Base-by-base conservation (phyloP, 2,797 vertebrate genomes). In the Eulemur coronatus region DNA sequence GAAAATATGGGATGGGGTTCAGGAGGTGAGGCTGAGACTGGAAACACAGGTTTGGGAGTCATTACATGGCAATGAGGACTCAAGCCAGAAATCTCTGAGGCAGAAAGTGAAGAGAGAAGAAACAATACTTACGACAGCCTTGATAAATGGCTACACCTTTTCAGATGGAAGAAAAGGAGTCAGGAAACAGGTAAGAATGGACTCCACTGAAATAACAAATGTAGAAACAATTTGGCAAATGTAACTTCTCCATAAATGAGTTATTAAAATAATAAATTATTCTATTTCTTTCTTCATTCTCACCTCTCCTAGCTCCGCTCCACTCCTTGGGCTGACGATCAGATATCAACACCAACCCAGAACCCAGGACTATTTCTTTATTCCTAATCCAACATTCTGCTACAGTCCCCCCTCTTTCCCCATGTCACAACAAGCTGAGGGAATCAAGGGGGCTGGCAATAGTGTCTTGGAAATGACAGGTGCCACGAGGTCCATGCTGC, bases 241-340 rank as follows among this genome's bases (percentile, higher is more conserved):
- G 79, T 94, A 91, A 57, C 79, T 55, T 76, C 35, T 87, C 96
- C 13, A 92, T 52, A 90, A 92, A 92, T 55, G 43, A 95, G 33
- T 92, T 75, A 84, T 57, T 89, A 73, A 69, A 72, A 88, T 79
- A 95, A 86, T 84, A 95, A 91, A 79, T 67, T 80, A 52, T 8
- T 82, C 41, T 52, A 79, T 75, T 57, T 85, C 38, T 90, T 89
- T 55, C 67, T 81, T 93, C 33, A 69, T 76, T 59, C 41, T 67
- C 65, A 28, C 33, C 17, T 55, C 22, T 76, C 69, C 67, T 22
- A 87, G 55, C 3, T 79, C 50, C 55, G 92, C 46, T 63, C 55
- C 28, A 73, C 28, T 69, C 33, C 13, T 65, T 65, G n/a, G n/a
- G 20, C 41, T 89, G 80, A 17, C 26, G 15, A 75, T 70, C 4